A percentile compares a stretch with the other conserved stretches of the same genome.
phyloP scores from a whole-genome alignment of 2,888 invertebrate genomes.

The Punctoribates punctum region DNA sequence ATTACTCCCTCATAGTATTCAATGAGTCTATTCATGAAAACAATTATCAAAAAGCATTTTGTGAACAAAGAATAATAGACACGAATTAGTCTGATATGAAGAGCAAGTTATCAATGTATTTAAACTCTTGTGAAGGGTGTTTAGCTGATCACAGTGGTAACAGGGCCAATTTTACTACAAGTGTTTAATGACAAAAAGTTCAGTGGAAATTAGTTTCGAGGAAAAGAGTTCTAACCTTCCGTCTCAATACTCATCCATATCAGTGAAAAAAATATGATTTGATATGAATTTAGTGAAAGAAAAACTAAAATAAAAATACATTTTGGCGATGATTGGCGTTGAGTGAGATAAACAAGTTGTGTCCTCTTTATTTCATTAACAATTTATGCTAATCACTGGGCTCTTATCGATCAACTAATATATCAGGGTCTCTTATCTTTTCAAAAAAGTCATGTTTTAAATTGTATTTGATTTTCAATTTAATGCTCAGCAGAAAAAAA shows the following conservation, averaged over 20 bases:
- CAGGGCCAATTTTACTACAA: too few species aligned
- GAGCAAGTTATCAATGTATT: too few species aligned
- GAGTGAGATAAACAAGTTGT: background rate
- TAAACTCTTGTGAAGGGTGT: too few species aligned
- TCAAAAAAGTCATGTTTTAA: background rate
- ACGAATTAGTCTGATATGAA: slow-evolving; percentile 2
- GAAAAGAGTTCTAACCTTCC: too few species aligned
- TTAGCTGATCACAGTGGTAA: too few species aligned
- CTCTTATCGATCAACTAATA: background rate
- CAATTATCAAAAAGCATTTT: background rate
- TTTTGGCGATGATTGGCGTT: too few species aligned
- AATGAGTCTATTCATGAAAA: slow-evolving; percentile 6
- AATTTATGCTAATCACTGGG: background rate
- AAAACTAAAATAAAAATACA: background rate
- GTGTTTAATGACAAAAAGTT: too few species aligned
- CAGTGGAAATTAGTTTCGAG: too few species aligned
- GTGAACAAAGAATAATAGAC: background rate
- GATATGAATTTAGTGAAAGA: background rate
- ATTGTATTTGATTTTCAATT: background rate
- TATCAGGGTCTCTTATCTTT: background rate
- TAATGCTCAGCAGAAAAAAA: too few species aligned
- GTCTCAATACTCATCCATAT: too few species aligned
- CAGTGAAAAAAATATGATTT: background rate
- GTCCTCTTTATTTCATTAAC: slow-evolving; percentile 34
- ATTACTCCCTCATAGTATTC: background rate